A percentile compares a stretch with the other conserved stretches of the same genome.
Evolutionary conservation across 2,888 invertebrate species (phyloP).

Genomic region (Trichogramma evanescens): DNA sequence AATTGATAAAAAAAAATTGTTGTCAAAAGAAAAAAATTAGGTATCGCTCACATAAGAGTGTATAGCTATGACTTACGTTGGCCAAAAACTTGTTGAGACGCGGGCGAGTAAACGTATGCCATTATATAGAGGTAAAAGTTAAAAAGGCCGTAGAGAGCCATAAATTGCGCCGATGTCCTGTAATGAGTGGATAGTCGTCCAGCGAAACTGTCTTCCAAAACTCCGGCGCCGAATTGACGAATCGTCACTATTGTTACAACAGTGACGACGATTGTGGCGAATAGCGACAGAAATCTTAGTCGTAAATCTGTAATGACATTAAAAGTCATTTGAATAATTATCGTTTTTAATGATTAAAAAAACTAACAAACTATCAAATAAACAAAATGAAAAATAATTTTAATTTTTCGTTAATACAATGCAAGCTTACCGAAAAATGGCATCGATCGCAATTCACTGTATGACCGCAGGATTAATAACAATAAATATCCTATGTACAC

Average conservation of each 20-base stretch:
- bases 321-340: neutral
- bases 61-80: conserved; percentile 49
- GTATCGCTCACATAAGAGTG: neutral
- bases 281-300: conserved; percentile 79
- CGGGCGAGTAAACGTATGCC: conserved; percentile 91
- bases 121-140: conserved; percentile 91
- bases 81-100: conserved; percentile 72
- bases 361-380: neutral
- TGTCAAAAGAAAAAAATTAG: neutral
- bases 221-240: conserved; percentile 79
- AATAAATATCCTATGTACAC: conserved; percentile 80
- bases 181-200: conserved; percentile 80
- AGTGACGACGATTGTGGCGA: conserved; percentile 73
- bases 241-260: conserved; percentile 70
- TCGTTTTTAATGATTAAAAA: no score
- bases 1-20: neutral
- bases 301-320: conserved; percentile 67
- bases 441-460: conserved; percentile 91
- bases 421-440: conserved; percentile 82
- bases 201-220: conserved; percentile 90
- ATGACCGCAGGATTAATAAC: conserved; percentile 79
- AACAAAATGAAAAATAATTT: neutral
- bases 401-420: neutral
- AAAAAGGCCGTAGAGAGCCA: conserved; percentile 87
- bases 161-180: conserved; percentile 88